Base-by-base conservation (phyloP, 1,140 invertebrate species). In the Andrena cerasifolii region DNA sequence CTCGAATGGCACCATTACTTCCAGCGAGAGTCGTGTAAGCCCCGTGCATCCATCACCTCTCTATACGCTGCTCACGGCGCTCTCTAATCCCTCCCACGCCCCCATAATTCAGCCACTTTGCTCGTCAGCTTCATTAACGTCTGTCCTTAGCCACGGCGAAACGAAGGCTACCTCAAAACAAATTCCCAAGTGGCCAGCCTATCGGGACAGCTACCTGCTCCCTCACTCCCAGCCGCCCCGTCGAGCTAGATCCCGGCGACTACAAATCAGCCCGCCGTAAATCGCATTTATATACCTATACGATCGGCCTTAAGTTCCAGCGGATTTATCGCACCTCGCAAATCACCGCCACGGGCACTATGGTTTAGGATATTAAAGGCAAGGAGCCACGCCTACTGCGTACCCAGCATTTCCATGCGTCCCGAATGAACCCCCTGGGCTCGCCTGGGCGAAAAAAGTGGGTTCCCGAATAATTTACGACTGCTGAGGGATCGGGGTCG, bases 241-340 rank as follows among this genome's bases (percentile, higher is more conserved):
- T 36, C 26, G 47, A 0, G 6, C 40, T 31, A 47, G 58, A 75
- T 58, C 62, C 36, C 0, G 3, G 21, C 14, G 12, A 14, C 51
- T 45, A 68, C 63, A 76, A 68, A 76, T 68, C 53, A 76, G 49
- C n/a, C 2, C 3, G 21, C 28, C 63, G 51, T 76, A 76, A 76
- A 67, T 76, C 63, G 73, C 47, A 45, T 66, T 56, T 51, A n/a
- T n/a, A n/a, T n/a, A n/a, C n/a, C n/a, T n/a, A n/a, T n/a, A 56
- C 72, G 62, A 47, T 58, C 40, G 43, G 63, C 56, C 73, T 76
- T 76, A 76, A 68, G 47, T 76, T 68, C 21, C 31, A 31, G 1
- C 16, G 40, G 31, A 76, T 76, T 76, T 76, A 76, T 76, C 51
- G 73, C 36, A n/a, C 12, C 28, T 47, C 53, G 54, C 63, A 76